Evolutionary conservation across 2,888 invertebrate species (phyloP).

Genomic region (Chaetoderma sp.): DNA sequence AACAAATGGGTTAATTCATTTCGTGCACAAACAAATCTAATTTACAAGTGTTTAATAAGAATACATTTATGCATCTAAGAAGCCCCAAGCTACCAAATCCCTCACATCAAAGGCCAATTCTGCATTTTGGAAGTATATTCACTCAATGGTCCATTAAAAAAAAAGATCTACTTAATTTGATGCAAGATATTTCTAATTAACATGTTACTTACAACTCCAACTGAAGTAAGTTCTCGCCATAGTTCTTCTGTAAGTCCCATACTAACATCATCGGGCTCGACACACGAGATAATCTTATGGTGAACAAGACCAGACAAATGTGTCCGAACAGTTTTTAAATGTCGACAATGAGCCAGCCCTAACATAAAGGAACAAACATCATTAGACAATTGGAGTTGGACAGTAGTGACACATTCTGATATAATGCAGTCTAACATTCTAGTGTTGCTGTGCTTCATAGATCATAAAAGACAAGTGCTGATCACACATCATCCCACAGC

Average conservation of each 20-base stretch:
- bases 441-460: too few species aligned
- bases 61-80: too few species aligned
- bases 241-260: conserved; percentile 78
- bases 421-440: too few species aligned
- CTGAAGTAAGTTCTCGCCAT: conserved; percentile 78
- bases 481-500: too few species aligned
- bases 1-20: neutral
- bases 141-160: too few species aligned
- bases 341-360: conserved; percentile 91
- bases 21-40: too few species aligned
- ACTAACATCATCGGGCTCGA: conserved; percentile 56
- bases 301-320: conserved; percentile 91
- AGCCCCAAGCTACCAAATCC: too few species aligned
- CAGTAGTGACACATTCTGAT: neutral
- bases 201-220: conserved; percentile 52
- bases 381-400: neutral
- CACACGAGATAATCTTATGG: conserved; percentile 57
- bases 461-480: too few species aligned
- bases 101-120: too few species aligned
- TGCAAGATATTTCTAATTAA: neutral
- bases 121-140: too few species aligned
- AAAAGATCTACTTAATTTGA: conserved; percentile 3
- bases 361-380: conserved; percentile 17
- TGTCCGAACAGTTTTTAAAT: conserved; percentile 90
- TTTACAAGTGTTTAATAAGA: too few species aligned